Evolutionary conservation across 2,888 invertebrate genomes (phyloP).

Genomic region (Lithosia quadra): DNA sequence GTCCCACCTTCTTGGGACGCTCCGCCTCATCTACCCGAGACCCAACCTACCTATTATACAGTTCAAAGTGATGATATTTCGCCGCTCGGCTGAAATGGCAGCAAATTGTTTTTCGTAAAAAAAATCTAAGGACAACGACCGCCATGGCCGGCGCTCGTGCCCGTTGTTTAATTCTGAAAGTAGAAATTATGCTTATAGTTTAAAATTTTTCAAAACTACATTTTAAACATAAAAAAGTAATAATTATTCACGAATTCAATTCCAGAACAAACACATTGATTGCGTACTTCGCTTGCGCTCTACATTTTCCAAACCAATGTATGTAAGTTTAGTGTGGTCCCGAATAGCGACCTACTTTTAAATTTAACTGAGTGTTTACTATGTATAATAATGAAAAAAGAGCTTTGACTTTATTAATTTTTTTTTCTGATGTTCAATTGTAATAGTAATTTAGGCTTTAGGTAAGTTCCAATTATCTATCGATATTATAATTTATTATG

Average conservation of each 20-base stretch:
- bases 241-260: background rate
- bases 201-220: background rate
- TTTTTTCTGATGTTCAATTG: background rate
- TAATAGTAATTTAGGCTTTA: no score
- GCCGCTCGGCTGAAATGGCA: slow-evolving; percentile 69
- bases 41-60: slow-evolving; percentile 80
- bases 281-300: background rate
- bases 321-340: no score
- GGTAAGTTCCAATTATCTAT: no score
- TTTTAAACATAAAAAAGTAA: background rate
- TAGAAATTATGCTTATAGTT: slow-evolving; percentile 24
- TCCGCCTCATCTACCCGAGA: slow-evolving; percentile 68
- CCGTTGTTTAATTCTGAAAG: slow-evolving; percentile 43
- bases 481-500: no score
- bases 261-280: background rate
- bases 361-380: background rate
- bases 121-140: slow-evolving; percentile 23
- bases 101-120: slow-evolving; percentile 74
- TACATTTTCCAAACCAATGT: background rate
- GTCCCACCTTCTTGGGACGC: slow-evolving; percentile 49
- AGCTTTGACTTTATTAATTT: background rate
- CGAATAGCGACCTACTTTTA: background rate
- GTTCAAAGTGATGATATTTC: slow-evolving; percentile 76
- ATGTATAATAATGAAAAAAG: background rate
- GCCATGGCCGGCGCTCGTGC: slow-evolving; percentile 26